phyloP scores from a whole-genome alignment of 1,140 invertebrate genomes.

The Zaprionus taronus region DNA sequence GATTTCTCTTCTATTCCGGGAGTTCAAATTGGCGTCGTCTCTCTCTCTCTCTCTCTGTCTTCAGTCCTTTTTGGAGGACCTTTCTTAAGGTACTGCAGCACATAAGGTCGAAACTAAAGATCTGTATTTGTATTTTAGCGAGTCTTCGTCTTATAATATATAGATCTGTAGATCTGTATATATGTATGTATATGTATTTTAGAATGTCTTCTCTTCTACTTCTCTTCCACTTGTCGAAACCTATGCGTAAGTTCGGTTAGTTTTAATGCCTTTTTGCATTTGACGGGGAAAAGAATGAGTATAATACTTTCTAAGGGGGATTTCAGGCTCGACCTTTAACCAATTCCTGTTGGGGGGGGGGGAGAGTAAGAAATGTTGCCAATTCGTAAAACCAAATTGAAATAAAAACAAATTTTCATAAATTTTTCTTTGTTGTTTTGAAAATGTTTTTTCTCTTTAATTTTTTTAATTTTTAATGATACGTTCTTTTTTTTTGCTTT shows the following conservation, averaged over 20 bases:
- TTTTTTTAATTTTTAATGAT: conserved; percentile 62
- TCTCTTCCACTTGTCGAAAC: conserved; percentile 49
- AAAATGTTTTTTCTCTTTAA: conserved; percentile 66
- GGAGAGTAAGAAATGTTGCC: conserved; percentile 38
- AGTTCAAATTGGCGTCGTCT: conserved; percentile 29
- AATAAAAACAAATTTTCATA: conserved; percentile 74
- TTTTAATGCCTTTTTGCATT: conserved; percentile 38
- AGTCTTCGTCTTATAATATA: conserved; percentile 3
- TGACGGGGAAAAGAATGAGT: background rate
- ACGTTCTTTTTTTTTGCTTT: conserved; percentile 59
- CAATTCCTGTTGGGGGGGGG: background rate
- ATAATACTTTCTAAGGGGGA: background rate
- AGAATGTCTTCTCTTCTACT: background rate
- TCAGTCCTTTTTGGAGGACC: conserved; percentile 15
- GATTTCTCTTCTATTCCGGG: conserved; percentile 18
- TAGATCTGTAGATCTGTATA: background rate
- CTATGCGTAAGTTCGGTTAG: conserved; percentile 53
- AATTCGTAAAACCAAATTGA: conserved; percentile 63
- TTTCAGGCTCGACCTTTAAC: background rate
- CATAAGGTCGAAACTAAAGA: conserved; percentile 46
- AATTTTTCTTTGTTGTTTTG: conserved; percentile 66
- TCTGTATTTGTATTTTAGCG: conserved; percentile 26
- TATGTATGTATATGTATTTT: conserved; percentile 7
- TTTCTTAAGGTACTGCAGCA: conserved; percentile 70
- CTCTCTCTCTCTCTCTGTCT: background rate